Percentiles rank a stretch among this genome's conserved stretches.
These are phyloP conservation scores for Macrotis lagotis DNA, from an alignment of 2,113 vertebrate genomes.

Conservation along the genomic window DNA sequence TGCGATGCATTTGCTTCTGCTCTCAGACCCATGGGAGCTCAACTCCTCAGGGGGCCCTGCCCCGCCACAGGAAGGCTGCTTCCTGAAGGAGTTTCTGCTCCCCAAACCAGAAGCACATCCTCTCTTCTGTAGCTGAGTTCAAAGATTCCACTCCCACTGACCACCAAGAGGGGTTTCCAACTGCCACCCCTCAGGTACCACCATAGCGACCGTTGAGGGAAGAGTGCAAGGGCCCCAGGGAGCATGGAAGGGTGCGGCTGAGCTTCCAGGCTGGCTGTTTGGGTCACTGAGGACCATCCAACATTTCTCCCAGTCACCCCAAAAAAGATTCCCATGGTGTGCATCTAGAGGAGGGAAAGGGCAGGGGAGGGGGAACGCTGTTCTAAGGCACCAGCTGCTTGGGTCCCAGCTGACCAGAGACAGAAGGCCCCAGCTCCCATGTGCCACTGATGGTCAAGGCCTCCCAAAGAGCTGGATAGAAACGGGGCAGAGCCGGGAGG, in stretches of 20 bases:
- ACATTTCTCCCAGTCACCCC: background rate
- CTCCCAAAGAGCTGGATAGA: background rate
- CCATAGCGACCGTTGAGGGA: background rate
- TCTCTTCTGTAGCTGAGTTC: background rate
- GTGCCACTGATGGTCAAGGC: background rate
- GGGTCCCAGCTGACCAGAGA: too few relatives aligned
- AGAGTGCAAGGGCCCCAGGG: conserved; percentile 1
- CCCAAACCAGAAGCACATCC: background rate
- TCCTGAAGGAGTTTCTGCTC: conserved; percentile 24
- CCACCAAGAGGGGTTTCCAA: rapidly evolving
- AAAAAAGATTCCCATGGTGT: conserved; percentile 48
- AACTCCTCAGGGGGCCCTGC: too few relatives aligned
- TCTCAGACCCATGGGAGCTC: background rate
- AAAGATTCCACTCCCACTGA: background rate
- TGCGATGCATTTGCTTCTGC: conserved; percentile 25
- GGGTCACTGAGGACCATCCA: background rate
- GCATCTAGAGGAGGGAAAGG: background rate
- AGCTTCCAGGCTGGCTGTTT: background rate
- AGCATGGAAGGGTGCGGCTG: too few relatives aligned
- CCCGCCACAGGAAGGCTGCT: background rate
- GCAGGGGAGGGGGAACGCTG: background rate
- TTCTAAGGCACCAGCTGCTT: background rate
- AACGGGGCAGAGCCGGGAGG: background rate
- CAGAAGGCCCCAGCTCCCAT: too few relatives aligned
- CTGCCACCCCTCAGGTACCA: background rate